These are phyloP conservation scores for Cygnus atratus DNA, from an alignment of 2,113 vertebrate species.

Conservation along the genomic window DNA sequence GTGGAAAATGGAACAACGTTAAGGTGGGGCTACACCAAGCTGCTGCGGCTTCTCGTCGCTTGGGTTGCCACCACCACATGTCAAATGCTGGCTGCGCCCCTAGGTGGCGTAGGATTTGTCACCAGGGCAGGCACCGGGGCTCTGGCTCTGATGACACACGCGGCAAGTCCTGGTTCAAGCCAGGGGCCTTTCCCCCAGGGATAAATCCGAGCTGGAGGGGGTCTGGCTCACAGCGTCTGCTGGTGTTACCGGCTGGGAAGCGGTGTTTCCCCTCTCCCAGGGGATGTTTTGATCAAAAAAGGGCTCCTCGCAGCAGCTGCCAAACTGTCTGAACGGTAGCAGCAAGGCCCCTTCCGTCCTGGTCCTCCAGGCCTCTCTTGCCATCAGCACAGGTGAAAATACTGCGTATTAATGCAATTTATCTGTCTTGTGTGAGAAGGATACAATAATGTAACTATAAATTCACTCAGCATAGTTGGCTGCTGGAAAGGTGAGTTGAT, in stretches of 20 bases:
- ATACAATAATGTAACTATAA: not conserved
- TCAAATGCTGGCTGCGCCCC: not conserved
- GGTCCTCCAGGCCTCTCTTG: not conserved
- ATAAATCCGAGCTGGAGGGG: not conserved
- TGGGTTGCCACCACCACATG: not conserved
- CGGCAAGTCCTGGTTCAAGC: not conserved
- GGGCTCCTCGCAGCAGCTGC: not conserved
- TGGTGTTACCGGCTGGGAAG: not conserved
- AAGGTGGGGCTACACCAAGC: not conserved
- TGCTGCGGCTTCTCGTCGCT: no score
- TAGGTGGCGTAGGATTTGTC: not conserved
- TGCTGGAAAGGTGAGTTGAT: conserved; percentile 21
- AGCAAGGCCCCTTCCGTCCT: not conserved
- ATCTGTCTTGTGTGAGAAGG: not conserved
- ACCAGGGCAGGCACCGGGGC: not conserved
- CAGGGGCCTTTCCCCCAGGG: not conserved
- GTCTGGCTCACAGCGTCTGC: not conserved
- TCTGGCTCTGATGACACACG: not conserved
- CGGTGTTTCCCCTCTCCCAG: not conserved
- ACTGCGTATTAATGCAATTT: conserved; percentile 1
- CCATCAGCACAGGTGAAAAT: not conserved
- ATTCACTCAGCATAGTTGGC: conserved; percentile 12
- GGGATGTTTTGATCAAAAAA: not conserved
- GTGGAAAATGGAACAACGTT: not conserved
- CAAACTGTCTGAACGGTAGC: not conserved